phyloP scores from a whole-genome alignment of 2,797 vertebrate genomes.

The Phoeniculus purpureus region DNA sequence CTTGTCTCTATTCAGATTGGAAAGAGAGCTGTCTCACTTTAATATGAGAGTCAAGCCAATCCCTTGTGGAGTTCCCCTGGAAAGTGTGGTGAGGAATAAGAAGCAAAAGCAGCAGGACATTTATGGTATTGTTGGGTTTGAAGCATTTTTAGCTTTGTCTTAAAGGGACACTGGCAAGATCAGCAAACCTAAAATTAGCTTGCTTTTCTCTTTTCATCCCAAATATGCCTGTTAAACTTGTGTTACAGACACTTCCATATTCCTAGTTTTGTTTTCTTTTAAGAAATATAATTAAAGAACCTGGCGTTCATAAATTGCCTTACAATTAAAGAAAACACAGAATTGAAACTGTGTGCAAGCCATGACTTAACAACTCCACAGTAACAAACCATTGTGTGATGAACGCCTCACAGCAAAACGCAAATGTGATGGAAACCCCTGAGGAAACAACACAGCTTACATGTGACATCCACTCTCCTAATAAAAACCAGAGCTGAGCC shows the following conservation, averaged over 20 bases:
- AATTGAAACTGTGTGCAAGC: slow-evolving; percentile 16
- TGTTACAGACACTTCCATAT: not conserved
- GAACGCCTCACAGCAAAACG: not conserved
- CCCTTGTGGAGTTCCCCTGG: slow-evolving; percentile 75
- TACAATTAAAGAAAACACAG: slow-evolving; percentile 34
- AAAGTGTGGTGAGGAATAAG: slow-evolving; percentile 74
- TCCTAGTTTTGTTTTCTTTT: not conserved
- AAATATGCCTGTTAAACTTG: slow-evolving; percentile 28
- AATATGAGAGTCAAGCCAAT: slow-evolving; percentile 70
- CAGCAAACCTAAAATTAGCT: slow-evolving; percentile 47
- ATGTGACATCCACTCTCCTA: not conserved
- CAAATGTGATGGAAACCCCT: not conserved
- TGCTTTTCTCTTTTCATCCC: slow-evolving; percentile 27
- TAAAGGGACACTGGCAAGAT: slow-evolving; percentile 62
- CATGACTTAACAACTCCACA: slow-evolving; percentile 25
- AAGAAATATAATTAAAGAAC: slow-evolving; percentile 11
- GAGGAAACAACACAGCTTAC: not conserved
- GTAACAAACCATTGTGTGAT: slow-evolving; percentile 26
- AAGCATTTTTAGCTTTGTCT: slow-evolving; percentile 72
- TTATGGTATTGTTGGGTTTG: slow-evolving; percentile 75
- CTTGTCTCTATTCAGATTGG: not conserved
- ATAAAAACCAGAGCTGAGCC: not conserved
- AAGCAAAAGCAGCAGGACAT: slow-evolving; percentile 75
- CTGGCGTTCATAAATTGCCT: not conserved
- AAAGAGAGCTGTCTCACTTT: slow-evolving; percentile 66